Base-by-base conservation (phyloP, 2,797 vertebrate species). In the Epinephelus malabaricus region DNA sequence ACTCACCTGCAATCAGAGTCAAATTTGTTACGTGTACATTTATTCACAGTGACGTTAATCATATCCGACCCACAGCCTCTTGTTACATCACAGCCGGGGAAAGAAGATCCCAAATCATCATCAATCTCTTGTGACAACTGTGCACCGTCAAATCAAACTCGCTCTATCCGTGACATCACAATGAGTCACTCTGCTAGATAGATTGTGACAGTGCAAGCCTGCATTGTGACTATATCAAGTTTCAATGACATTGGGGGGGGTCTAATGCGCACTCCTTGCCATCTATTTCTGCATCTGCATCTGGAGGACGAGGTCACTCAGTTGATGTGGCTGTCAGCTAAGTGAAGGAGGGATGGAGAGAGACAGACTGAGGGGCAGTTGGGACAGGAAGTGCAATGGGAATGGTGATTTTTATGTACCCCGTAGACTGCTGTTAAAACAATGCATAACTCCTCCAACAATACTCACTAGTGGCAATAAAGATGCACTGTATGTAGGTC, bases 71-170 rank as follows among this genome's bases (percentile, higher is more conserved):
- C 15, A 19, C 8, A 27, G 51, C n/a, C 40, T 43, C 10, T 3
- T 1, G 63, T 65, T 79, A 54, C 59, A 70, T 68, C 46, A 55
- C 1, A 34, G 12, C 46, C 27, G 15, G 34, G 10, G 55, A 59
- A 43, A 46, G 13, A 40, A 10, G 49, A 55, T 62, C 49, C 10
- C 34, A 30, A 5, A 47, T 47, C 53, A 21, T 30, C 25, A 43
- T 51, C 15, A 11, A 87, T 70, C 46, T 79, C 59, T 47, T 34
- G 23, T 61, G 82, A 89, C 79, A 72, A 34, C 30, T 65, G 53
- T 58, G 49, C 62, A 34, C 47, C 7, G 17, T 38, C 43, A 30
- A 50, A 46, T 84, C 50, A 75, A 74, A 70, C 69, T 30, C 34
- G 27, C 53, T 63, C 58, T 1, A 21, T 63, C 75, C 0, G 3